These are phyloP conservation scores for Pica pica DNA, from an alignment of 2,113 vertebrate species.

Conservation along the genomic window DNA sequence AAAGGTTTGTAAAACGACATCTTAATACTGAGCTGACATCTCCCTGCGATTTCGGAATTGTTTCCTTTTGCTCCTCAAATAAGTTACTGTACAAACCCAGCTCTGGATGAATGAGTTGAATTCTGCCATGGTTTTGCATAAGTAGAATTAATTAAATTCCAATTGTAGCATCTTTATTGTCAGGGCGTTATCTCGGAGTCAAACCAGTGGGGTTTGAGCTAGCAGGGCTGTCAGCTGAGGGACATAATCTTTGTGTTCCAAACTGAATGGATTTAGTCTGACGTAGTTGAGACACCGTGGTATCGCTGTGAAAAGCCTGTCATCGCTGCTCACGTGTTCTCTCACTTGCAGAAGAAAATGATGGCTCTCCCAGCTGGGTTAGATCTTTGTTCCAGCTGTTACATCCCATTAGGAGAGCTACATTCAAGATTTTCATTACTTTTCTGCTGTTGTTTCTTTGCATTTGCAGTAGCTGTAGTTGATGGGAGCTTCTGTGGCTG, in stretches of 20 bases:
- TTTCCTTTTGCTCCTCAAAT: constrained; percentile 20
- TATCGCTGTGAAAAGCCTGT: constrained; percentile 3
- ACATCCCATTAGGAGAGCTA: constrained; percentile 53
- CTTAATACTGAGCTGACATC: neutral
- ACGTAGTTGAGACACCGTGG: neutral
- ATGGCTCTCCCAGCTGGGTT: constrained; percentile 44
- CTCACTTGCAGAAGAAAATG: neutral
- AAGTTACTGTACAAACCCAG: neutral
- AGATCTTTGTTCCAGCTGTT: constrained; percentile 64
- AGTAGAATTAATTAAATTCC: constrained; percentile 56
- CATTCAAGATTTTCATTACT: constrained; percentile 18
- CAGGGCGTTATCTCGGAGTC: constrained; percentile 12
- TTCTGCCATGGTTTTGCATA: constrained; percentile 47
- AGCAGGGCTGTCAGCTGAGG: constrained; percentile 48
- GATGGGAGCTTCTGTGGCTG: constrained; percentile 26
- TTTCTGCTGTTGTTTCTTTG: constrained; percentile 61
- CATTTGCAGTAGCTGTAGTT: constrained; percentile 22
- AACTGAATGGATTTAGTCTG: constrained; percentile 48
- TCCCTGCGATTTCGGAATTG: neutral
- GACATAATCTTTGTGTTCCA: constrained; percentile 18
- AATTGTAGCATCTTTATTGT: constrained; percentile 47
- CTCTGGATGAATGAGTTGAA: constrained; percentile 30
- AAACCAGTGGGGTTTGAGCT: constrained; percentile 34
- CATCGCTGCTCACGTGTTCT: neutral
- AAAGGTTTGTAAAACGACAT: neutral